These are phyloP conservation scores for Lordiphosa mommai DNA, from an alignment of 1,140 invertebrate genomes.

Conservation along the genomic window DNA sequence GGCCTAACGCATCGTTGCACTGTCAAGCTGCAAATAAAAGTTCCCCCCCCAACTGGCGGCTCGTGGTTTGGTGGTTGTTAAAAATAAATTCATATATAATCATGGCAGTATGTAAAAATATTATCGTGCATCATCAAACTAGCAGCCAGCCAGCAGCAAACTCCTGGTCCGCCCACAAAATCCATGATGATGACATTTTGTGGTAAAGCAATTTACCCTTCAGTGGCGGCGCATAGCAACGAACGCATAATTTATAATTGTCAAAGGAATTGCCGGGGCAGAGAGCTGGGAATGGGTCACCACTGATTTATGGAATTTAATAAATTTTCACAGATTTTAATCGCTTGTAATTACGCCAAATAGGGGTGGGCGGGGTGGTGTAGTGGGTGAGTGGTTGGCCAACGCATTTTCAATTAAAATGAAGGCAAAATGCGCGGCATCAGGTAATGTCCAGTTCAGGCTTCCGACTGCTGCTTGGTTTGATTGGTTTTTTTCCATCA, in stretches of 20 bases:
- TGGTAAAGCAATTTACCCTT: conserved; percentile 64
- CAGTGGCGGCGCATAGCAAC: conserved; percentile 33
- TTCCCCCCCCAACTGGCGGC: too few species aligned
- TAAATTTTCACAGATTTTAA: conserved; percentile 76
- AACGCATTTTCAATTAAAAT: conserved; percentile 63
- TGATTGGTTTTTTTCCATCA: conserved; percentile 63
- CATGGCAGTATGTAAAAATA: conserved; percentile 2
- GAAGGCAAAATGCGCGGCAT: conserved; percentile 43
- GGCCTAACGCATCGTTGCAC: conserved; percentile 22
- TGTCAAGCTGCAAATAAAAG: too few species aligned
- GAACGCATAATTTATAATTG: conserved; percentile 74
- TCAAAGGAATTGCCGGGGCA: conserved; percentile 53
- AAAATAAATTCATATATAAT: neutral
- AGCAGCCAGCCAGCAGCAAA: neutral
- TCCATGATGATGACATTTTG: conserved; percentile 52
- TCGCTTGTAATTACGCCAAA: conserved; percentile 62
- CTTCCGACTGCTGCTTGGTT: conserved; percentile 27
- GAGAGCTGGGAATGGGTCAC: conserved; percentile 1
- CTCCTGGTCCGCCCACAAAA: neutral
- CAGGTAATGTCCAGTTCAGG: conserved; percentile 44
- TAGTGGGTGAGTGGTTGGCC: conserved; percentile 2
- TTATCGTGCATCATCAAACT: too few species aligned
- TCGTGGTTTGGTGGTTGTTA: neutral
- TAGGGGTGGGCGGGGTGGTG: neutral
- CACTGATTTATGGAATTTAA: conserved; percentile 76